Percentiles rank a stretch among this genome's conserved stretches.
Evolutionary conservation across 1,140 invertebrate species (phyloP).

Genomic region (Hyles vespertilio): DNA sequence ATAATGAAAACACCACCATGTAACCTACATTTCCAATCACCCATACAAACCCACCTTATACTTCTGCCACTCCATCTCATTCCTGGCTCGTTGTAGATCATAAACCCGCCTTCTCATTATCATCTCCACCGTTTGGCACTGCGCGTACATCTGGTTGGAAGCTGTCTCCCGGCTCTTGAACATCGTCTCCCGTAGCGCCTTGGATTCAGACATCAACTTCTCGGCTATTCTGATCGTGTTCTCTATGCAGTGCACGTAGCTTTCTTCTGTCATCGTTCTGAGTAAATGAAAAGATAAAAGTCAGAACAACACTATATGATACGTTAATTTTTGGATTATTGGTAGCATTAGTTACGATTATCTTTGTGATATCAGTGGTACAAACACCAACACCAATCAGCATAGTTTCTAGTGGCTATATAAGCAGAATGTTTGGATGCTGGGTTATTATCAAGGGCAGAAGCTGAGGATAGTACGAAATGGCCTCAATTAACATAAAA

Average conservation of each 20-base stretch:
- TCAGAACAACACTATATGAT: background rate
- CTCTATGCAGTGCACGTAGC: conserved; percentile 88
- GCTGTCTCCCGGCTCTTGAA: conserved; percentile 85
- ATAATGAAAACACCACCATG: too few species aligned
- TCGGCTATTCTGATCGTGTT: conserved; percentile 86
- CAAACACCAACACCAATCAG: too few species aligned
- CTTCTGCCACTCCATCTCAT: conserved; percentile 93
- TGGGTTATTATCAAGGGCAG: too few species aligned
- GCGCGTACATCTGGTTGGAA: conserved; percentile 86
- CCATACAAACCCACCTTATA: conserved; percentile 78
- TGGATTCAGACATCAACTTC: conserved; percentile 85
- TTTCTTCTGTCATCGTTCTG: conserved; percentile 82
- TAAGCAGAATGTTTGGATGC: too few species aligned
- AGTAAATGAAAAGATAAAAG: background rate
- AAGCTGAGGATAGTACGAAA: too few species aligned
- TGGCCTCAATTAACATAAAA: too few species aligned
- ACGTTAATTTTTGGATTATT: background rate
- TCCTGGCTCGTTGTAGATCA: conserved; percentile 87
- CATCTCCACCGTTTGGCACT: conserved; percentile 89
- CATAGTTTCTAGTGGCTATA: too few species aligned
- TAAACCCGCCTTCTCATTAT: conserved; percentile 88
- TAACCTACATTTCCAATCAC: too few species aligned
- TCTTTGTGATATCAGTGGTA: too few species aligned
- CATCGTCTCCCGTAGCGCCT: conserved; percentile 85
- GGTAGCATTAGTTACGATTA: too few species aligned